These are phyloP conservation scores for Cabera pusaria DNA, from an alignment of 2,888 invertebrate species.

Conservation along the genomic window DNA sequence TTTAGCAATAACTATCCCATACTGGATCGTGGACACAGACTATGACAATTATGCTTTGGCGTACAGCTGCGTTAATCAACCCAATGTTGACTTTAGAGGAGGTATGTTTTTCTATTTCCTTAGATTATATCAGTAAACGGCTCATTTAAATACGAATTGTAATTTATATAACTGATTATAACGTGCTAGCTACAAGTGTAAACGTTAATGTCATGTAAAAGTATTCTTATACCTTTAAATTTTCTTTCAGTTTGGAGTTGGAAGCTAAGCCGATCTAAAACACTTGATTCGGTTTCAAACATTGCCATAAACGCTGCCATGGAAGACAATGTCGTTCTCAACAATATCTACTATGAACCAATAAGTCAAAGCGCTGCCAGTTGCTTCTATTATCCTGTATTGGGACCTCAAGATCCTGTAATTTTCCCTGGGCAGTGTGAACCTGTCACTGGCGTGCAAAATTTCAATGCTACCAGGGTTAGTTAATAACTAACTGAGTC, in stretches of 20 bases:
- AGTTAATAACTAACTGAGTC: no score
- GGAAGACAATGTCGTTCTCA: constrained; percentile 35
- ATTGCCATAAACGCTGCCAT: constrained; percentile 43
- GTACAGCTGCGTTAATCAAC: constrained; percentile 80
- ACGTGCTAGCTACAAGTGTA: no score
- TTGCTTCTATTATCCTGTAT: constrained; percentile 63
- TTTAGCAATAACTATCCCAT: constrained; percentile 44
- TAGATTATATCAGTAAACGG: no score
- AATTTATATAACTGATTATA: no score
- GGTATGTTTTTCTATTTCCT: constrained; percentile 20
- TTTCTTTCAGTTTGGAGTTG: constrained; percentile 55
- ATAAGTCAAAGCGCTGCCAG: constrained; percentile 49
- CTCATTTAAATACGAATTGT: no score
- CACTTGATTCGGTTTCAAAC: constrained; percentile 32
- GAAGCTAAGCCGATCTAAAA: constrained; percentile 58
- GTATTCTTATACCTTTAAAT: no score
- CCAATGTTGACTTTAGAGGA: constrained; percentile 37
- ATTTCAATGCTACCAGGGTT: constrained; percentile 48
- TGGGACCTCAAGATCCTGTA: constrained; percentile 46
- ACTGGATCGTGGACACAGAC: constrained; percentile 85
- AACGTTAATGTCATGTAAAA: no score
- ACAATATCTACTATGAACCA: constrained; percentile 45
- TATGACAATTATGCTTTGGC: no score
- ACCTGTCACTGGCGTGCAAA: constrained; percentile 41
- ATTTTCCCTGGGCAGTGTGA: constrained; percentile 63